Percentiles rank a stretch among this genome's conserved stretches.
Evolutionary conservation across 2,888 invertebrate species (phyloP).

Genomic region (Abrostola tripartita): DNA sequence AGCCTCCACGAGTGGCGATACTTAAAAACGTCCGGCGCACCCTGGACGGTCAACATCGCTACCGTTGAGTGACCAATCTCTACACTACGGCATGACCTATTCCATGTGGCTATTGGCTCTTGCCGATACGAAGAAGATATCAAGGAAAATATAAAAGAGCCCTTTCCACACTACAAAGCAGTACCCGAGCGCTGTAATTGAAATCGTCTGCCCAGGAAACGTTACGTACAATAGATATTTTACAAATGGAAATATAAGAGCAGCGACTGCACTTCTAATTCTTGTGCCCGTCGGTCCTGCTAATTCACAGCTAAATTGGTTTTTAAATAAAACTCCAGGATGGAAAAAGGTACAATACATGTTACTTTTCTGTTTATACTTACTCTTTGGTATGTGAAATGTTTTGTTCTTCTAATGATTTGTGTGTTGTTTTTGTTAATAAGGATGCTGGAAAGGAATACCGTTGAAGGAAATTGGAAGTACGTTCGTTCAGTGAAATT

Average conservation of each 20-base stretch:
- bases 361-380: neutral
- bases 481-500: too few relatives aligned
- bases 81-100: too few relatives aligned
- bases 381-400: neutral
- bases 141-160: conserved; percentile 27
- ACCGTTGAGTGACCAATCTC: too few relatives aligned
- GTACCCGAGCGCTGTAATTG: conserved; percentile 70
- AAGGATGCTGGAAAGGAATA: too few relatives aligned
- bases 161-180: conserved; percentile 47
- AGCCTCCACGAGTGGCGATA: too few relatives aligned
- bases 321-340: conserved; percentile 61
- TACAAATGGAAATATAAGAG: conserved; percentile 79
- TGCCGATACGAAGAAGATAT: neutral
- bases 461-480: too few relatives aligned
- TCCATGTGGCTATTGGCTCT: too few relatives aligned
- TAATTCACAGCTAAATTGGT: conserved; percentile 70
- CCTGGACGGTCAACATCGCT: too few relatives aligned
- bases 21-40: too few relatives aligned
- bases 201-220: conserved; percentile 77
- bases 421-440: neutral
- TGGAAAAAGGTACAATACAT: conserved; percentile 14
- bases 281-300: conserved; percentile 48
- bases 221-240: conserved; percentile 76
- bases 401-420: neutral
- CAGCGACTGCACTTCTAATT: conserved; percentile 62